phyloP scores from a whole-genome alignment of 2,113 vertebrate species.

The Grus americana region DNA sequence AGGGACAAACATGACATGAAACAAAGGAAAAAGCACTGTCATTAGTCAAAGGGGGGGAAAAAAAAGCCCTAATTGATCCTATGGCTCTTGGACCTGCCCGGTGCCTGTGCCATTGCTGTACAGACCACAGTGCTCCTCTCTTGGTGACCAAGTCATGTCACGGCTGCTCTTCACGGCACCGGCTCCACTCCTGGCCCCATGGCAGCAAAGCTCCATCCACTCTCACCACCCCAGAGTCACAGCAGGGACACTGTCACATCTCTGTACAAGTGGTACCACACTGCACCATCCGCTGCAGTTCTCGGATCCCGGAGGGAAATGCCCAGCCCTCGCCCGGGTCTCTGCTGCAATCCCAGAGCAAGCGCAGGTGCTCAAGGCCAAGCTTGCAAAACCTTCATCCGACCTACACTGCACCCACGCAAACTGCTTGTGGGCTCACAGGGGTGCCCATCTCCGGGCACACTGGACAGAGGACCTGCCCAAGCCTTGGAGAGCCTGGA shows the following conservation, averaged over 20 bases:
- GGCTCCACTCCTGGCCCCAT: not conserved
- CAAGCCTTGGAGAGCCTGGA: not conserved
- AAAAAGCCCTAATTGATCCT: not conserved
- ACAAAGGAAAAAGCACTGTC: constrained; percentile 65
- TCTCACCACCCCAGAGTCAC: not conserved
- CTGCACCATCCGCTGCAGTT: not conserved
- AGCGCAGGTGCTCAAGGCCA: accelerated
- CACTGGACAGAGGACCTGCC: not conserved
- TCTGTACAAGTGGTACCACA: accelerated
- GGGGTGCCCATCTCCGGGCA: not conserved
- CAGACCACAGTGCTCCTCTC: not conserved
- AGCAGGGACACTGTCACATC: not conserved
- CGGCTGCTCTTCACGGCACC: not conserved
- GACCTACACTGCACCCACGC: not conserved
- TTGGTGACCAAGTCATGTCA: not conserved
- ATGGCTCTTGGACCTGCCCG: not conserved
- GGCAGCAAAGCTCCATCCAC: not conserved
- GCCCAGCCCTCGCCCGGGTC: not conserved
- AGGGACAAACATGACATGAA: constrained; percentile 58
- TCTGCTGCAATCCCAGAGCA: not conserved
- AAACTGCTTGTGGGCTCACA: not conserved
- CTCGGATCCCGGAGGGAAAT: accelerated
- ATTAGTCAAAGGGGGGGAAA: not conserved
- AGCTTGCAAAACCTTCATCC: not conserved
- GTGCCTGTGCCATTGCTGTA: accelerated